Evolutionary conservation across 1,140 invertebrate genomes (phyloP), one percentile per base, ranked within the genome.

Genomic region (Penaeus japonicus): DNA sequence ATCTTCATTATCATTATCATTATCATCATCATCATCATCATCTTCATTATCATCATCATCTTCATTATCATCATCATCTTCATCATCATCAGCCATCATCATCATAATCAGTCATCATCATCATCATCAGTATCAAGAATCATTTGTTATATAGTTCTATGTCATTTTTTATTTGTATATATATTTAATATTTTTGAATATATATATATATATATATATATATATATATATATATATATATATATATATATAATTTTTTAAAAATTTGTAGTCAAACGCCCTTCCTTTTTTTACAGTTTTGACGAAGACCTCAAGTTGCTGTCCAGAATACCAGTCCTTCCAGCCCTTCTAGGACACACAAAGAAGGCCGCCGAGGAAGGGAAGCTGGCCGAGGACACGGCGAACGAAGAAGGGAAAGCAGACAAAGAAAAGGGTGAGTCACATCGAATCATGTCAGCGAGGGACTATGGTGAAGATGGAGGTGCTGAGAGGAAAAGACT

Each of bases 241-340:
- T 35, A 20, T 55, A 20, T 5, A 35, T 17, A 35, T 89, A 32
- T 62, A 17, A 20, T 20, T 83, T 77, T 24, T n/a, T 59, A n/a
- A n/a, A 59, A n/a, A n/a, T 17, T 59, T 59, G n/a, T 15, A 17
- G n/a, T 17, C 57, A 59, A n/a, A 17, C n/a, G 15, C n/a, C 15
- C 15, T 17, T 59, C n/a, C 15, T 59, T 92, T 88, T 91, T 92
- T 93, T 93, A 27, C 91, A 97, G 96, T 91, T 96, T 98, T 91
- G 94, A 94, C 88, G 93, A 95, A 79, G 96, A 97, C 91, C 93
- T 98, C 87, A 93, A 94, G 77, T 94, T 95, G 47, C 92, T 98
- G 77, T 93, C 95, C 35, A 96, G 96, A 92, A 97, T 98, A 89
- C 97, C 97, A 22, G 94, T 98, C 89, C 92, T 98, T 70, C 95